These are phyloP conservation scores for Phaethon lepturus DNA, from an alignment of 2,113 vertebrate species.

Conservation along the genomic window DNA sequence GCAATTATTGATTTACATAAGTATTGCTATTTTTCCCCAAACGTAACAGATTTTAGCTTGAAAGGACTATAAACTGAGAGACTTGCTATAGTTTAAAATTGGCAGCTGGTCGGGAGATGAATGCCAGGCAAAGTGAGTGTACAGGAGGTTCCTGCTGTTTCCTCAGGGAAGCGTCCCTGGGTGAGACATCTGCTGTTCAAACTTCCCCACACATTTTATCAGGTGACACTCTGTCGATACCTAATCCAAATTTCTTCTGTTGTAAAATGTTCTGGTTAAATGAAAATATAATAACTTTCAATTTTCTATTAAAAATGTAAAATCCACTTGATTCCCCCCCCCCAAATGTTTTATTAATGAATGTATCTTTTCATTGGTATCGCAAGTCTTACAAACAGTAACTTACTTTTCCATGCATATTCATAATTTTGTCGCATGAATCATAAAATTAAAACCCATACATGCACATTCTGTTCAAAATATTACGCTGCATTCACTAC, in stretches of 20 bases:
- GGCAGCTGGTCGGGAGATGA: conserved; percentile 93
- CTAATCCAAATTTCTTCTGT: conserved; percentile 61
- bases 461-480: conserved; percentile 54
- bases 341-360: conserved; percentile 37
- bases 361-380: not conserved
- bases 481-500: not conserved
- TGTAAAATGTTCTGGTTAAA: conserved; percentile 55
- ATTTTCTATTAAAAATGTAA: conserved; percentile 33
- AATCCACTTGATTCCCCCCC: not conserved
- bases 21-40: conserved; percentile 72
- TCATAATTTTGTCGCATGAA: conserved; percentile 50
- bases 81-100: conserved; percentile 82
- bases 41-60: conserved; percentile 79
- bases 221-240: conserved; percentile 57
- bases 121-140: conserved; percentile 91
- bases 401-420: conserved; percentile 57
- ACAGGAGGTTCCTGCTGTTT: conserved; percentile 93
- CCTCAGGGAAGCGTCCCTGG: conserved; percentile 86
- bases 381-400: not conserved
- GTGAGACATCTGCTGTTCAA: conserved; percentile 93
- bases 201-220: conserved; percentile 89
- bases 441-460: conserved; percentile 52
- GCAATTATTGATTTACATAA: conserved; percentile 79
- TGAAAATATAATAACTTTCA: conserved; percentile 34
- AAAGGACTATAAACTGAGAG: conserved; percentile 79